phyloP scores from a whole-genome alignment of 2,888 invertebrate species.

The Spatulosminthurus flaviceps region DNA sequence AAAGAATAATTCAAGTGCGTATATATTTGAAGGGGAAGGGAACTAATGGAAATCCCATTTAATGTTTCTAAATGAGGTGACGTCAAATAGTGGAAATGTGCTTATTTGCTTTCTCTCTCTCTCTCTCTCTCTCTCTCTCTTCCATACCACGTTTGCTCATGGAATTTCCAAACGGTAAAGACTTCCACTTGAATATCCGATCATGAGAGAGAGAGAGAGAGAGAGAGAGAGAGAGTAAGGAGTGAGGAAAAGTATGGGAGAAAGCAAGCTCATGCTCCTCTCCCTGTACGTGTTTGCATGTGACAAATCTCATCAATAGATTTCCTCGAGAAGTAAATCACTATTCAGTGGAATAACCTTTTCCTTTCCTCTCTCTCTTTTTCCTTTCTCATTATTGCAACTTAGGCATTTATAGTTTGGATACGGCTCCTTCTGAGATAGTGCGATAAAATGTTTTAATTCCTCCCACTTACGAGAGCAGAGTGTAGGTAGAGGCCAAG shows the following conservation, averaged over 20 bases:
- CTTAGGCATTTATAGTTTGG: too few species aligned
- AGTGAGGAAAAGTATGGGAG: too few species aligned
- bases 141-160: not conserved
- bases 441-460: constrained; percentile 4
- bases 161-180: not conserved
- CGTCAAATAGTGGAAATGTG: constrained; percentile 1
- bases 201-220: too few species aligned
- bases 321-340: not conserved
- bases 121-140: too few species aligned
- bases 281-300: not conserved
- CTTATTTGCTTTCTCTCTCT: constrained; percentile 4
- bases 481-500: not conserved
- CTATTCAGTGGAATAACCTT: not conserved
- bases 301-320: constrained; percentile 12
- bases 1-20: constrained; percentile 1
- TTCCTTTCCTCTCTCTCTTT: not conserved
- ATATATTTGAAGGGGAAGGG: not conserved
- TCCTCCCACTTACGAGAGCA: not conserved
- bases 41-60: constrained; percentile 14
- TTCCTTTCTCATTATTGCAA: not conserved
- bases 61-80: constrained; percentile 18
- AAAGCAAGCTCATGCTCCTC: not conserved
- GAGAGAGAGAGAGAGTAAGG: too few species aligned
- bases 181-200: not conserved
- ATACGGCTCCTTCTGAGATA: not conserved